A percentile compares a stretch with the other conserved stretches of the same genome.
Conservation (phyloP, 2,113 vertebrate species). For the Cryptotis parvus region DNA sequence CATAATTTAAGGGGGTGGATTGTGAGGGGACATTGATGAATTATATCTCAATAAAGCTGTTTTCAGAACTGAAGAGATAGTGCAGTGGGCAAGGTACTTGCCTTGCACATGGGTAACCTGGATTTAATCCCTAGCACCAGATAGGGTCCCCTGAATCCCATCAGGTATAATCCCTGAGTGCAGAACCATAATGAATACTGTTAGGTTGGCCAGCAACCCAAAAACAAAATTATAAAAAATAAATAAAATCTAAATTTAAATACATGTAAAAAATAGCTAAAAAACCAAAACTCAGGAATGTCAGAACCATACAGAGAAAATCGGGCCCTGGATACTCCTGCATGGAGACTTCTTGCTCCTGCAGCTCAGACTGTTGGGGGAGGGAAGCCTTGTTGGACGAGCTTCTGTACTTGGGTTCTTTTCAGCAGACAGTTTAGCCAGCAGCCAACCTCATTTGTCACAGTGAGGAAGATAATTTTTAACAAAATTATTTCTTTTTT, state of each 20-base stretch:
- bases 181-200: no score
- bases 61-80: neutral
- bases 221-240: no score
- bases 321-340: no score
- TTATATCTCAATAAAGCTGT: neutral
- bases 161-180: no score
- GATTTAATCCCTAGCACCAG: no score
- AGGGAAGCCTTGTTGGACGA: neutral
- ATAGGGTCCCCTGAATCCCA: no score
- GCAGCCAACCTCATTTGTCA: neutral
- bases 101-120: no score
- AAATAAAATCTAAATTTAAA: no score
- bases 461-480: no score
- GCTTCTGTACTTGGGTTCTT: neutral
- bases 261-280: neutral
- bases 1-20: neutral
- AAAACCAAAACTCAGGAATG: neutral
- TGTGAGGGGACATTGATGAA: neutral
- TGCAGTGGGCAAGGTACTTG: no score
- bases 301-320: neutral
- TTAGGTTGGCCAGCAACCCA: no score
- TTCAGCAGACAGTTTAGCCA: neutral
- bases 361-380: neutral
- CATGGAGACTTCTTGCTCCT: neutral
- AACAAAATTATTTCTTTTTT: no score